Percentiles rank a stretch among this genome's conserved stretches.
Evolutionary conservation across 2,888 invertebrate species (phyloP).

Genomic region (Orgyia antiqua): DNA sequence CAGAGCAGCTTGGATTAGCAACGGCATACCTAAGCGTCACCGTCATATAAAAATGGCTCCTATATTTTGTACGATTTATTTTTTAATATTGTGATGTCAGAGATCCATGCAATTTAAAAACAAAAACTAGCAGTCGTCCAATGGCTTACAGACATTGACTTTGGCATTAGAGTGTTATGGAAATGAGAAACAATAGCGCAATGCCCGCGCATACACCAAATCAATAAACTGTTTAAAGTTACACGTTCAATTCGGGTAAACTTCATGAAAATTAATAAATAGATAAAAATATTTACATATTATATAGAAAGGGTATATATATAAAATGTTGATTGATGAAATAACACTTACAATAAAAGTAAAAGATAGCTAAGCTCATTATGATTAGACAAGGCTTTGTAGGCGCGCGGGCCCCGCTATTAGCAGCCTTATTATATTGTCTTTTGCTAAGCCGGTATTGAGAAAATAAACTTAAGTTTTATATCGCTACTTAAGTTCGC

Average conservation of each 20-base stretch:
- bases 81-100: constrained; percentile 69
- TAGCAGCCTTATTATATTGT: constrained; percentile 61
- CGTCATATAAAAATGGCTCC: constrained; percentile 61
- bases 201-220: constrained; percentile 19
- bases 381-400: constrained; percentile 71
- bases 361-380: constrained; percentile 78
- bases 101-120: constrained; percentile 54
- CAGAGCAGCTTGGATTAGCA: constrained; percentile 71
- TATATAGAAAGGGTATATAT: constrained; percentile 43
- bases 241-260: constrained; percentile 63
- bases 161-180: constrained; percentile 70
- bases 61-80: constrained; percentile 72
- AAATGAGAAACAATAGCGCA: constrained; percentile 24
- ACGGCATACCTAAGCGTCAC: constrained; percentile 45
- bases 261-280: constrained; percentile 62
- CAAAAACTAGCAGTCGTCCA: constrained; percentile 51
- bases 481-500: too few species aligned
- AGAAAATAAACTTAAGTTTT: too few species aligned
- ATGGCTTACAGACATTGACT: constrained; percentile 71
- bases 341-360: constrained; percentile 77
- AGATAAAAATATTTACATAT: constrained; percentile 10
- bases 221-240: constrained; percentile 39
- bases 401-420: constrained; percentile 47
- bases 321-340: constrained; percentile 76
- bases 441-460: constrained; percentile 46